Conservation (phyloP, 2,797 vertebrate species). For the Phyllotis vaccarum region DNA sequence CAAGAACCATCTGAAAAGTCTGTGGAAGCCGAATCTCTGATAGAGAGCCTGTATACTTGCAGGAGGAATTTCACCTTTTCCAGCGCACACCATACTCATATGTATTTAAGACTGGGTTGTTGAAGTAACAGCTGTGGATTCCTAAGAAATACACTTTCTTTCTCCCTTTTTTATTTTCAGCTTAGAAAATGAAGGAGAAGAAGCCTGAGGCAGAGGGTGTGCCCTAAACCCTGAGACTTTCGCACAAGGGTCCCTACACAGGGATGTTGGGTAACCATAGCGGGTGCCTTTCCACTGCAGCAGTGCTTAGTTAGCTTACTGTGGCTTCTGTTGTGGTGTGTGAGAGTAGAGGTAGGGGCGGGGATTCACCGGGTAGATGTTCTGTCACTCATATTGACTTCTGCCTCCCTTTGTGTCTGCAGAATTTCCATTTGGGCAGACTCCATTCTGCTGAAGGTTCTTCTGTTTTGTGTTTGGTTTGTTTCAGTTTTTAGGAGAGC, state of each 20-base stretch:
- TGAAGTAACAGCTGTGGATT: background rate
- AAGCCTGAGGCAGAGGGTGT: background rate
- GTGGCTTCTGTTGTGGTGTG: background rate
- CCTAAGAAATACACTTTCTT: background rate
- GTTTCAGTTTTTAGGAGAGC: background rate
- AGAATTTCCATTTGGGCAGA: background rate
- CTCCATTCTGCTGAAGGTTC: background rate
- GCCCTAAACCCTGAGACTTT: background rate
- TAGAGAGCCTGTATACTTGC: background rate
- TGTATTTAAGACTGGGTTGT: background rate
- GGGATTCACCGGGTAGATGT: background rate
- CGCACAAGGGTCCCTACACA: background rate
- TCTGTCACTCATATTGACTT: slow-evolving; percentile 39
- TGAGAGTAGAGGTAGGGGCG: background rate
- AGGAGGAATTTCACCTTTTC: background rate
- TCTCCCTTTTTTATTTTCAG: background rate
- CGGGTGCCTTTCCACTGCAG: background rate
- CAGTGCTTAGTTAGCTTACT: background rate
- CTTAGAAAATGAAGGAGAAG: background rate
- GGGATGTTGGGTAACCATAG: background rate
- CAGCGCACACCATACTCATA: too few relatives aligned
- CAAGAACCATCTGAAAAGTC: background rate
- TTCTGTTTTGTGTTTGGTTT: slow-evolving; percentile 25
- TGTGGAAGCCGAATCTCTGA: background rate
- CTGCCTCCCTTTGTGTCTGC: background rate